These are phyloP conservation scores for Drosophila mimetica DNA, from an alignment of 2,888 invertebrate species.

Conservation along the genomic window DNA sequence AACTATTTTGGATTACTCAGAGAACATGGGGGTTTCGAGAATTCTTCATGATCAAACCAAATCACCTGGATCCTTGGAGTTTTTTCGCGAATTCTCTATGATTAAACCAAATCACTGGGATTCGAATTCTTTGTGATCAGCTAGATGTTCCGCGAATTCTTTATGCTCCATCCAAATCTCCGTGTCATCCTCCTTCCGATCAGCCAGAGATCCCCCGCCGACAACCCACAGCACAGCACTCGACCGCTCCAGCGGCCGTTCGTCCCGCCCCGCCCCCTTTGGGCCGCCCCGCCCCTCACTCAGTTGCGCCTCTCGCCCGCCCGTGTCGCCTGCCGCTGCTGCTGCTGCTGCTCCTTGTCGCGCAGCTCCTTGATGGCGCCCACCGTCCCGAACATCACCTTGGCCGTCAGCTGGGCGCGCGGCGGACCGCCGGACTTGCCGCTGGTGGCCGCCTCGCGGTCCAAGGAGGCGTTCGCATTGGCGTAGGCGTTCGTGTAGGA, in stretches of 20 bases:
- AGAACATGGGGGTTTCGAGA: not conserved
- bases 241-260: constrained; percentile 30
- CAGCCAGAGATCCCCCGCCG: constrained; percentile 40
- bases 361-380: constrained; percentile 90
- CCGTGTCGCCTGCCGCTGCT: constrained; percentile 86
- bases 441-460: constrained; percentile 77
- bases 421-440: constrained; percentile 60
- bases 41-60: not conserved
- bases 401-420: constrained; percentile 87
- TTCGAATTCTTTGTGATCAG: not conserved
- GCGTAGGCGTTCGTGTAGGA: constrained; percentile 84
- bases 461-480: constrained; percentile 82
- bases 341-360: constrained; percentile 88
- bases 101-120: not conserved
- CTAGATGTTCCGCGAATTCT: not conserved
- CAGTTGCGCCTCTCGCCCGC: constrained; percentile 83
- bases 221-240: constrained; percentile 51
- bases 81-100: not conserved
- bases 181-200: constrained; percentile 8
- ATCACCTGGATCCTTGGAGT: not conserved
- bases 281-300: constrained; percentile 28
- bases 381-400: constrained; percentile 90
- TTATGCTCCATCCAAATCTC: not conserved
- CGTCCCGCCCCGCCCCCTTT: constrained; percentile 25
- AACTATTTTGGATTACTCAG: constrained; percentile 7